Conservation (phyloP, 2,797 vertebrate species). For the Crypturellus tataupa region DNA sequence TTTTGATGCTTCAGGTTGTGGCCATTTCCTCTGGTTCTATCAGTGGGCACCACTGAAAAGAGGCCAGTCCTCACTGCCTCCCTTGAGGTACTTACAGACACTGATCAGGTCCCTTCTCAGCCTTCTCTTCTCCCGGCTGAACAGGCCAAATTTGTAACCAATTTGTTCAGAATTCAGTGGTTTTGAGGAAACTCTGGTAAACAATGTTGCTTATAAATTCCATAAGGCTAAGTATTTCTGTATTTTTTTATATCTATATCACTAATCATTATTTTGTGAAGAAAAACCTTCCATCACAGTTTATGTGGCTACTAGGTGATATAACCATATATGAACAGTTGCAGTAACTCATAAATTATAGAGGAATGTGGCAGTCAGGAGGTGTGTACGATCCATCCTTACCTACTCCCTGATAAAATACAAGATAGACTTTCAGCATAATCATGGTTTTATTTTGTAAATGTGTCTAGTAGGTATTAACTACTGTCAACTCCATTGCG, state of each 20-base stretch:
- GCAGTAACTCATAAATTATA: conserved; percentile 7
- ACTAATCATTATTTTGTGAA: neutral
- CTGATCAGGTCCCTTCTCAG: no score
- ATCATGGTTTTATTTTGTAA: neutral
- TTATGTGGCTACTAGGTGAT: neutral
- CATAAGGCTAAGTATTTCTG: neutral
- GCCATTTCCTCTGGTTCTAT: no score
- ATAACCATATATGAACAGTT: neutral
- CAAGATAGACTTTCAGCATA: neutral
- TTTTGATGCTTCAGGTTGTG: no score
- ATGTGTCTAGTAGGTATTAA: neutral
- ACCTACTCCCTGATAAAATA: conserved; percentile 7
- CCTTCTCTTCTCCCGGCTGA: no score
- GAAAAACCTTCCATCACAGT: neutral
- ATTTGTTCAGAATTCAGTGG: neutral
- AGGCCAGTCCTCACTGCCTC: no score
- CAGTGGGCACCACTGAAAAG: no score
- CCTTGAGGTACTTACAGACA: no score
- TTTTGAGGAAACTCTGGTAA: neutral
- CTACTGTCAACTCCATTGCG: neutral
- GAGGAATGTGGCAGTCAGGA: conserved; percentile 19
- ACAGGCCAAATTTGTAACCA: neutral
- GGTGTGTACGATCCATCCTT: neutral
- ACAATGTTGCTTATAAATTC: neutral
- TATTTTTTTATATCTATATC: neutral